Evolutionary conservation across 2,888 invertebrate species (phyloP).

Genomic region (Masnerella sp.): DNA sequence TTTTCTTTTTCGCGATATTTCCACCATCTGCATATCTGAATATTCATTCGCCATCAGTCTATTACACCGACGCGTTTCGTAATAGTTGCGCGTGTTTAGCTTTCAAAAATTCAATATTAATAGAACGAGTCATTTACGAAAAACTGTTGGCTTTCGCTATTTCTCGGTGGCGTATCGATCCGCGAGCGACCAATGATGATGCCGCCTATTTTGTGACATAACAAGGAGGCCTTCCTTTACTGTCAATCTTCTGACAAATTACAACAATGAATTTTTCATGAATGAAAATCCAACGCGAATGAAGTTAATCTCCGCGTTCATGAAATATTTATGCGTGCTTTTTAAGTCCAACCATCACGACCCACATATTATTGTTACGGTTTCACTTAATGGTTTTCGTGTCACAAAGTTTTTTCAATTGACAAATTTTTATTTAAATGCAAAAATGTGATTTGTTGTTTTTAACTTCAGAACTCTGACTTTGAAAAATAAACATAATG

Average conservation of each 20-base stretch:
- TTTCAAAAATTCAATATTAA: conserved; percentile 33
- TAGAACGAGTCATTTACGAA: conserved; percentile 34
- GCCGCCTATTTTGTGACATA: conserved; percentile 39
- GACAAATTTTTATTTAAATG: too few relatives aligned
- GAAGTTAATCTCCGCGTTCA: conserved; percentile 28
- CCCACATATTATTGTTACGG: conserved; percentile 25
- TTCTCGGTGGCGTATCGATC: conserved; percentile 28
- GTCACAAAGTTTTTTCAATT: too few relatives aligned
- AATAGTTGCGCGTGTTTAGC: too few relatives aligned
- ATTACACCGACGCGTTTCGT: too few relatives aligned
- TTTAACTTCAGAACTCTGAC: too few relatives aligned
- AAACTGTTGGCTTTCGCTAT: conserved; percentile 18
- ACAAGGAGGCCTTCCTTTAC: conserved; percentile 31
- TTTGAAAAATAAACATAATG: too few relatives aligned
- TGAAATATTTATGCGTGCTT: conserved; percentile 36
- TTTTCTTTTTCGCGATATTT: too few relatives aligned
- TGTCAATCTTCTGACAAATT: conserved; percentile 58
- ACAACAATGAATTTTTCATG: conserved; percentile 55
- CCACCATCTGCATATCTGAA: conserved; percentile 41
- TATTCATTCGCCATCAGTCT: conserved; percentile 39
- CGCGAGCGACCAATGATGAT: conserved; percentile 12
- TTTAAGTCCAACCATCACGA: neutral
- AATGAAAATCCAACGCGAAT: conserved; percentile 33
- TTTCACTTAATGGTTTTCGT: conserved; percentile 1
- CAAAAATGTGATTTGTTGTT: too few relatives aligned